Conservation (phyloP, 2,113 vertebrate genomes). For the Petaurus breviceps region DNA sequence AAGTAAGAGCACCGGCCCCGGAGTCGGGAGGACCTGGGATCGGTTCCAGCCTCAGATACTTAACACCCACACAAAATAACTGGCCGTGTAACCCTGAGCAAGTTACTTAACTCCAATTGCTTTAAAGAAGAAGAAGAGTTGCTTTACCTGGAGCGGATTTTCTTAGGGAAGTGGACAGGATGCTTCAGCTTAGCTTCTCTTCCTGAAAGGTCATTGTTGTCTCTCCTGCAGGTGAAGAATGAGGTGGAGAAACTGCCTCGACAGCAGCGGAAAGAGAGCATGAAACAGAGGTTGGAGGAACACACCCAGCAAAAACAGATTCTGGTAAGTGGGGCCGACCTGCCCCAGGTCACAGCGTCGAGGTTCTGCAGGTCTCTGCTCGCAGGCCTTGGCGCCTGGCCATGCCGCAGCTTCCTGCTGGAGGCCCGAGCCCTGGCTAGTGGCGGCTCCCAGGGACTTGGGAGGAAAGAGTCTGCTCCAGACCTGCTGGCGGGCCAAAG, state of each 20-base stretch:
- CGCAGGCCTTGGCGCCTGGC: not conserved
- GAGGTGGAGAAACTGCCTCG: conserved; percentile 93
- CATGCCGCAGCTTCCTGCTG: not conserved
- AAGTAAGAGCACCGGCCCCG: too few species aligned
- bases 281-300: conserved; percentile 89
- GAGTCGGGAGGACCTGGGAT: too few species aligned
- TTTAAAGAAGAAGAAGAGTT: not conserved
- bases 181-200: not conserved
- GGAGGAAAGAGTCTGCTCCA: not conserved
- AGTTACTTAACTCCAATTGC: too few species aligned
- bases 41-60: too few species aligned
- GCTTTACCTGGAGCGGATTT: not conserved
- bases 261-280: conserved; percentile 89
- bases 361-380: not conserved
- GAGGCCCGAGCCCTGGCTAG: not conserved
- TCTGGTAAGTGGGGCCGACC: conserved; percentile 82
- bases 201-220: not conserved
- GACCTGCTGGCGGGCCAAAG: not conserved
- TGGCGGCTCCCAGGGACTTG: not conserved
- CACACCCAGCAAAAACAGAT: conserved; percentile 87
- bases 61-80: too few species aligned
- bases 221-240: conserved; percentile 87
- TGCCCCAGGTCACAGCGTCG: fast-evolving
- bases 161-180: not conserved
- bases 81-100: too few species aligned